A percentile compares a stretch with the other conserved stretches of the same genome.
phyloP scores from a whole-genome alignment of 2,797 vertebrate genomes.

The Pangasius djambal region DNA sequence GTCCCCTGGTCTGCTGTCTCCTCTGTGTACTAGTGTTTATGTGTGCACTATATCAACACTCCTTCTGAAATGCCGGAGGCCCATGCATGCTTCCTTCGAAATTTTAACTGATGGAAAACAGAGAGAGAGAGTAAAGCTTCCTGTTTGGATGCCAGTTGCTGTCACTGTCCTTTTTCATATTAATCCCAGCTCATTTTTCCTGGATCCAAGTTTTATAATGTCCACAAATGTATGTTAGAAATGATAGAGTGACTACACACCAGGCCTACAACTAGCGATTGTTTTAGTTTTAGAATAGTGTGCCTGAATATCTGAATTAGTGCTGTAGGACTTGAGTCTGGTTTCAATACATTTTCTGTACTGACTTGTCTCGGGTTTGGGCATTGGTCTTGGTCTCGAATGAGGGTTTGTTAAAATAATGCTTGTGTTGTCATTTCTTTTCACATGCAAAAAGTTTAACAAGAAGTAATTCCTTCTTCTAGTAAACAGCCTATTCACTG shows the following conservation, averaged over 20 bases:
- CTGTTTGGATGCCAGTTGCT: conserved; percentile 13
- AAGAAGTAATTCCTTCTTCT: background rate
- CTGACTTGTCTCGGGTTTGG: background rate
- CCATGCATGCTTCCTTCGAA: background rate
- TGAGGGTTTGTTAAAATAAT: background rate
- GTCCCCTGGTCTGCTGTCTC: background rate
- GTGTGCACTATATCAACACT: background rate
- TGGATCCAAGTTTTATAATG: background rate
- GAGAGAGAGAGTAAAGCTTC: background rate
- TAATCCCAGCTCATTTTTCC: background rate
- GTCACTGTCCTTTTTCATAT: conserved; percentile 10
- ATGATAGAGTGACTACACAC: background rate
- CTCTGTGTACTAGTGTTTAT: background rate
- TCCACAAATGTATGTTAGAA: background rate
- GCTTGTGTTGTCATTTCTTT: background rate
- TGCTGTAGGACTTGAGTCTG: background rate
- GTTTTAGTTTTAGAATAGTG: background rate
- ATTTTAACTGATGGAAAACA: conserved; percentile 24
- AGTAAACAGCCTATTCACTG: too few species aligned
- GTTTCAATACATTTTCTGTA: background rate
- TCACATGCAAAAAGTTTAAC: background rate
- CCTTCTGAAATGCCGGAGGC: background rate
- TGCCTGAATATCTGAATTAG: background rate
- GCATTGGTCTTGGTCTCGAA: background rate
- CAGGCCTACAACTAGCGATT: background rate